Percentiles rank a stretch among this genome's conserved stretches.
Conservation (phyloP, 1,140 invertebrate species). For the Euwallacea fornicatus region DNA sequence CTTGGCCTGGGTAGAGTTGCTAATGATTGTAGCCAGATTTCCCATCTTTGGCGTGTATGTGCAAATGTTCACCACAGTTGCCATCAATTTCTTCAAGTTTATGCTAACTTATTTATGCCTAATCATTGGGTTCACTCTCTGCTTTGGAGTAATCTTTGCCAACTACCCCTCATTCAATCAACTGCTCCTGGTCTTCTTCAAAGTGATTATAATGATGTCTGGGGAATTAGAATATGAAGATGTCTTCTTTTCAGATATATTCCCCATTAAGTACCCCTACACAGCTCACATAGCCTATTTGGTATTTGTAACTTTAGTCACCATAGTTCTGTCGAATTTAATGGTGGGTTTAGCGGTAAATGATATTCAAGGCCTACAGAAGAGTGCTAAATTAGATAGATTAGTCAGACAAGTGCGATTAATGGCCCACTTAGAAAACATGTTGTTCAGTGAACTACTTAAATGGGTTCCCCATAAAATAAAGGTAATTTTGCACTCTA, state of each 20-base stretch:
- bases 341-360: slow-evolving; percentile 83
- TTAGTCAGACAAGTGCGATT: slow-evolving; percentile 78
- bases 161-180: slow-evolving; percentile 71
- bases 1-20: slow-evolving; percentile 76
- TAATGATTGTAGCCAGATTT: slow-evolving; percentile 82
- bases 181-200: slow-evolving; percentile 65
- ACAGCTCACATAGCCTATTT: slow-evolving; percentile 75
- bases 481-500: slow-evolving; percentile 65
- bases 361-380: slow-evolving; percentile 80
- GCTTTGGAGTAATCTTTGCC: slow-evolving; percentile 77
- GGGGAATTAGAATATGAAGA: slow-evolving; percentile 83
- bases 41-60: slow-evolving; percentile 83
- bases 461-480: slow-evolving; percentile 66
- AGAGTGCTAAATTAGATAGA: slow-evolving; percentile 76
- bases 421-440: slow-evolving; percentile 75
- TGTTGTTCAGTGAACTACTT: slow-evolving; percentile 75
- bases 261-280: slow-evolving; percentile 59
- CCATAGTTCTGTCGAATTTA: slow-evolving; percentile 82
- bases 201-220: slow-evolving; percentile 87
- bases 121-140: slow-evolving; percentile 74
- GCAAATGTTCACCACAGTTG: slow-evolving; percentile 83
- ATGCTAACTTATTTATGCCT: slow-evolving; percentile 78
- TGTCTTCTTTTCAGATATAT: slow-evolving; percentile 69
- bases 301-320: slow-evolving; percentile 77
- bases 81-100: slow-evolving; percentile 82